Conservation (phyloP, 37 sponge, comb jelly and placozoan species). For the Bolinopsis microptera region DNA sequence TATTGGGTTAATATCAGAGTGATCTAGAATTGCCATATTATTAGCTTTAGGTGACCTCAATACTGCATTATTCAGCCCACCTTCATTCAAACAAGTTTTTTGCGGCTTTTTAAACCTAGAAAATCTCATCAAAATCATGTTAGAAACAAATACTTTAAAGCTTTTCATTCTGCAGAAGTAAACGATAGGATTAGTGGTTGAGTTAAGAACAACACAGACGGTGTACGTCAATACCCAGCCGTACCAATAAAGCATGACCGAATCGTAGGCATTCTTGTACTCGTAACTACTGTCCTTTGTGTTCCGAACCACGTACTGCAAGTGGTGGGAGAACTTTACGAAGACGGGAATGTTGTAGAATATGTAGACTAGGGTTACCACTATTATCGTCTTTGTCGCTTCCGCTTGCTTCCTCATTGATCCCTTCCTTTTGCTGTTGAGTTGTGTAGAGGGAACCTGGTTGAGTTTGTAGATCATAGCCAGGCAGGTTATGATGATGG, state of each 20-base stretch:
- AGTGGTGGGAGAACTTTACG: constrained; percentile 45
- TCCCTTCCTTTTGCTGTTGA: neutral
- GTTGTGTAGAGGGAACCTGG: neutral
- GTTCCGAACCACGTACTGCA: neutral
- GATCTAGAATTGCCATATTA: no score
- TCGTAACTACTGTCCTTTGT: neutral
- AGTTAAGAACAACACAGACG: constrained; percentile 56
- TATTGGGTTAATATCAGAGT: no score
- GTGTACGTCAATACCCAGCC: constrained; percentile 58
- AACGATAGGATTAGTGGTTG: constrained; percentile 41
- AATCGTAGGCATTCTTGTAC: constrained; percentile 53
- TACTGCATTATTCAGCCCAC: no score
- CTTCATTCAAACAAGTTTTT: no score
- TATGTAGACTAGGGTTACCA: constrained; percentile 44
- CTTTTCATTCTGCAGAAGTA: constrained; percentile 40
- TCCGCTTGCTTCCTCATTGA: neutral
- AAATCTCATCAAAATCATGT: no score
- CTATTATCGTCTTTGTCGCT: constrained; percentile 54
- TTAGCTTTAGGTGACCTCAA: no score
- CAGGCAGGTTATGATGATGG: constrained; percentile 44
- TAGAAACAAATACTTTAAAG: neutral
- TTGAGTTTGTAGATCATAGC: constrained; percentile 61
- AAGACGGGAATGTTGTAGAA: constrained; percentile 61
- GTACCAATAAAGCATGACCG: constrained; percentile 58
- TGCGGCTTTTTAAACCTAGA: no score